Evolutionary conservation across 2,797 vertebrate genomes (phyloP).

Genomic region (Ciconia nigra): DNA sequence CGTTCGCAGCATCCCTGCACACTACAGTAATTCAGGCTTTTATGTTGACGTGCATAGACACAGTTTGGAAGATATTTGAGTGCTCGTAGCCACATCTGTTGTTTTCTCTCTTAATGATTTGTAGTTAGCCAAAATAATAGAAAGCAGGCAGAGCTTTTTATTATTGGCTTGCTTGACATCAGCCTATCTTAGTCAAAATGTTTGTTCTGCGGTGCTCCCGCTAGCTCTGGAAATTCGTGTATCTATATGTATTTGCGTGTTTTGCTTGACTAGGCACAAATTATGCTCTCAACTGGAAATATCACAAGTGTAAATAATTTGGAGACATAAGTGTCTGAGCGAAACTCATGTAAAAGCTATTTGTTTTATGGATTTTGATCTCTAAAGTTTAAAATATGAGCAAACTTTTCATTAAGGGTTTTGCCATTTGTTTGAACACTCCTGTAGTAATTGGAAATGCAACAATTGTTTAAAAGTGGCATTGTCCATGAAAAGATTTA

Average conservation of each 20-base stretch:
- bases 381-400: slow-evolving; percentile 78
- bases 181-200: slow-evolving; percentile 68
- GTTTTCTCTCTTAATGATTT: slow-evolving; percentile 67
- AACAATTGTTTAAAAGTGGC: slow-evolving; percentile 86
- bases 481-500: slow-evolving; percentile 84
- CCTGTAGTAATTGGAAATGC: slow-evolving; percentile 84
- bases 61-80: slow-evolving; percentile 59
- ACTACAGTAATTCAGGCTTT: slow-evolving; percentile 22
- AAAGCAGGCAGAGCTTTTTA: slow-evolving; percentile 65
- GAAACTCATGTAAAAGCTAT: slow-evolving; percentile 62
- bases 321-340: slow-evolving; percentile 67
- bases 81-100: slow-evolving; percentile 54
- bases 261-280: slow-evolving; percentile 73
- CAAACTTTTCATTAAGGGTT: slow-evolving; percentile 76
- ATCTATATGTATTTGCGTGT: slow-evolving; percentile 67
- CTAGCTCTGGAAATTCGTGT: slow-evolving; percentile 71
- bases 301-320: slow-evolving; percentile 77
- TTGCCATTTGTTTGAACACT: slow-evolving; percentile 79
- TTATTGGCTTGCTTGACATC: slow-evolving; percentile 64
- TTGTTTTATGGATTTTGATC: slow-evolving; percentile 77
- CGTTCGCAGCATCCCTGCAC: not conserved
- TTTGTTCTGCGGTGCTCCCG: slow-evolving; percentile 1
- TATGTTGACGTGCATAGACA: not conserved
- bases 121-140: slow-evolving; percentile 66
- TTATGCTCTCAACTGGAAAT: slow-evolving; percentile 77